These are phyloP conservation scores for Cylindroiulus punctatus DNA, from an alignment of 2,888 invertebrate species.

Conservation along the genomic window DNA sequence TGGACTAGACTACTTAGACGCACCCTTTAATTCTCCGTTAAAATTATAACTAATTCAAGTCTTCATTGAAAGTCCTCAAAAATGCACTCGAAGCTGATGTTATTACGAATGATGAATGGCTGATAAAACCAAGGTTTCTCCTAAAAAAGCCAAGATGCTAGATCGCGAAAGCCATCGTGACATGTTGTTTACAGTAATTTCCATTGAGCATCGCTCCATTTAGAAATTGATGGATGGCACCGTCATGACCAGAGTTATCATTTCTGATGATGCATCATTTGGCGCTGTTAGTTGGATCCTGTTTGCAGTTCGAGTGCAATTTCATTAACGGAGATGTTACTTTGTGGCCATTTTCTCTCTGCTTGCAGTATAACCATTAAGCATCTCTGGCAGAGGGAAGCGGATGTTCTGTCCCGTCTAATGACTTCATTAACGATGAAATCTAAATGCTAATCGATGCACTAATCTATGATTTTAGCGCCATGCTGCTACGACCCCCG, in stretches of 20 bases:
- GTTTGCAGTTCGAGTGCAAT: slow-evolving; percentile 38
- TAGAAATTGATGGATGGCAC: slow-evolving; percentile 43
- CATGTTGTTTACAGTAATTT: slow-evolving; percentile 8
- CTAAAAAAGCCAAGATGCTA: background rate
- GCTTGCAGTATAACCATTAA: background rate
- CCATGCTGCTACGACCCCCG: background rate
- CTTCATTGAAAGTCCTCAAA: too few relatives aligned
- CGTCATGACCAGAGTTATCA: slow-evolving; percentile 38
- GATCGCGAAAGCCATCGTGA: background rate
- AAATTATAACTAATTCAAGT: too few relatives aligned
- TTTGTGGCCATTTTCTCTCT: slow-evolving; percentile 6
- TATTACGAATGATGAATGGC: too few relatives aligned
- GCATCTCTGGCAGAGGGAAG: background rate
- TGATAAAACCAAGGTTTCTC: too few relatives aligned
- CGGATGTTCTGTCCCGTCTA: slow-evolving; percentile 5
- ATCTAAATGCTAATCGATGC: slow-evolving; percentile 51
- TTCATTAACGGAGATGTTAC: slow-evolving; percentile 39
- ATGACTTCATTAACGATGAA: slow-evolving; percentile 49
- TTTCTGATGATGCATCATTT: slow-evolving; percentile 43
- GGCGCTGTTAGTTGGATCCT: background rate
- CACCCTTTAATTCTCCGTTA: too few relatives aligned
- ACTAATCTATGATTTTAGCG: slow-evolving; percentile 42
- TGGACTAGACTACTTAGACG: too few relatives aligned
- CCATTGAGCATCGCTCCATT: background rate
- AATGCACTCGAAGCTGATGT: too few relatives aligned